Percentiles rank a stretch among this genome's conserved stretches.
Evolutionary conservation across 1,140 invertebrate genomes (phyloP).

Genomic region (Reticulitermes speratus): DNA sequence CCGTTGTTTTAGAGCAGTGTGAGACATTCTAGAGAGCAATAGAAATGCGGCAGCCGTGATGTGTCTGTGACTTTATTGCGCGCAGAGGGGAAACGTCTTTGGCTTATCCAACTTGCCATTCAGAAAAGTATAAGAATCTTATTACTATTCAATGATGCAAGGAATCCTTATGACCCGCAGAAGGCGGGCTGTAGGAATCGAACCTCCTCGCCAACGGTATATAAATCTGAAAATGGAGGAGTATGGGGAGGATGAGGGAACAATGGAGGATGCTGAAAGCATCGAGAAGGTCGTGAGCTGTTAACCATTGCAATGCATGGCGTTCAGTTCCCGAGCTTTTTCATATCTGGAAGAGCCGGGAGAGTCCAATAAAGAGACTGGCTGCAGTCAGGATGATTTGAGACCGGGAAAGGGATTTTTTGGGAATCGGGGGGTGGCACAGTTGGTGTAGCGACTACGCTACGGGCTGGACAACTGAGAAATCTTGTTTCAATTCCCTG

Average conservation of each 20-base stretch:
- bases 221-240: slow-evolving; percentile 11
- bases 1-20: background rate
- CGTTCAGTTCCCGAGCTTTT: too few relatives aligned
- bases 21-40: background rate
- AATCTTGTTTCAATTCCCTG: too few relatives aligned
- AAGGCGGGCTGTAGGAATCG: slow-evolving; percentile 1
- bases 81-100: background rate
- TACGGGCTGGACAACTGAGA: too few relatives aligned
- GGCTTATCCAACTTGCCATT: slow-evolving; percentile 24
- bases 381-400: too few relatives aligned
- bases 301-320: background rate
- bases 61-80: background rate
- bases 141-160: slow-evolving; percentile 35
- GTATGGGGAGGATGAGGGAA: background rate
- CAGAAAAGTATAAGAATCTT: slow-evolving; percentile 33
- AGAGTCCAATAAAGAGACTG: too few relatives aligned
- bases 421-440: too few relatives aligned
- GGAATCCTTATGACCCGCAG: slow-evolving; percentile 26
- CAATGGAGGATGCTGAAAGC: background rate
- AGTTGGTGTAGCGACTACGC: too few relatives aligned
- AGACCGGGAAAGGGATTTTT: too few relatives aligned
- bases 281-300: background rate
- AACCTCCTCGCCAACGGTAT: background rate
- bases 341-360: too few relatives aligned
- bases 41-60: background rate